phyloP scores from a whole-genome alignment of 2,113 vertebrate species.

The Syrrhaptes paradoxus region DNA sequence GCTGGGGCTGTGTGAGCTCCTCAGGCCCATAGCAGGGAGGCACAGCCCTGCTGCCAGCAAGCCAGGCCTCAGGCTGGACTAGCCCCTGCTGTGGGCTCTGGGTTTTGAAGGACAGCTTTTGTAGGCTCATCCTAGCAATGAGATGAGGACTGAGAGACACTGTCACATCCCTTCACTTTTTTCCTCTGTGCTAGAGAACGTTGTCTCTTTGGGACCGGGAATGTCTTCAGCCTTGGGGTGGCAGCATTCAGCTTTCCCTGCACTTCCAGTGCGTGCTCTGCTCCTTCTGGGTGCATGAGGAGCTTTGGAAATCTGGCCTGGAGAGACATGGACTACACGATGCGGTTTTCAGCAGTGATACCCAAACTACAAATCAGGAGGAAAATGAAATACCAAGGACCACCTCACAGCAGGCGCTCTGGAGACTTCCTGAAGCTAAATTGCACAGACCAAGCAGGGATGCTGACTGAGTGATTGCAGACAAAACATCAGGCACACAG shows the following conservation, averaged over 20 bases:
- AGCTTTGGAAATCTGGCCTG: not conserved
- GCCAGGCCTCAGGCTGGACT: not conserved
- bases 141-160: not conserved
- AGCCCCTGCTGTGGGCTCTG: not conserved
- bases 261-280: not conserved
- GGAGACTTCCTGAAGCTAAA: not conserved
- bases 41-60: not conserved
- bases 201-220: not conserved
- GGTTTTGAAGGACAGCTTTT: not conserved
- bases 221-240: constrained; percentile 20
- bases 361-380: not conserved
- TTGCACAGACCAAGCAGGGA: not conserved
- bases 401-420: not conserved
- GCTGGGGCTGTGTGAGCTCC: not conserved
- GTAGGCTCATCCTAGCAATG: not conserved
- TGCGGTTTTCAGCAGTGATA: not conserved
- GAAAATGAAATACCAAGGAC: not conserved
- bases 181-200: not conserved
- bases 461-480: not conserved
- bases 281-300: not conserved
- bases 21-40: not conserved
- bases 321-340: not conserved
- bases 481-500: not conserved
- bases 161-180: not conserved
- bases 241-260: constrained; percentile 48